phyloP scores from a whole-genome alignment of 2,888 invertebrate species.

The Trachelus stipa region DNA sequence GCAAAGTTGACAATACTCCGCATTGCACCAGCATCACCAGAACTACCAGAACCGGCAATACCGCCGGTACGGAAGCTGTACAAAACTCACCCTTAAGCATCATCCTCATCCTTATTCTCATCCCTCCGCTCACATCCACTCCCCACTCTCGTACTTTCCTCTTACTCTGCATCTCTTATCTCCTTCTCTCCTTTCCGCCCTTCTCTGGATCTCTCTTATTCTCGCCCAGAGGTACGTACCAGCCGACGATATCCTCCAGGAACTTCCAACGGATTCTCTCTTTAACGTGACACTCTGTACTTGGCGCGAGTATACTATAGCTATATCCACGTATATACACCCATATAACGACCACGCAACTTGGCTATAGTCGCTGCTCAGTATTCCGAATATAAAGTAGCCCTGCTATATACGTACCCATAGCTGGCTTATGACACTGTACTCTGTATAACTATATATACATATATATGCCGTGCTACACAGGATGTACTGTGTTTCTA shows the following conservation, averaged over 20 bases:
- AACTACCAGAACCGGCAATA: not conserved
- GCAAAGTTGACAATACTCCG: constrained; percentile 49
- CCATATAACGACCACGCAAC: not conserved
- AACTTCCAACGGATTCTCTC: not conserved
- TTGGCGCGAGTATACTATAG: not conserved
- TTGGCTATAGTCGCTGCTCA: constrained; percentile 14
- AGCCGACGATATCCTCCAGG: not conserved
- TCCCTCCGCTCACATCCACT: not conserved
- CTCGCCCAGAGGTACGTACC: not conserved
- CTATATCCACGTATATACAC: not conserved
- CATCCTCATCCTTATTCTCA: not conserved
- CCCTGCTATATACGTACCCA: constrained; percentile 10
- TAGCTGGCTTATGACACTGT: not conserved
- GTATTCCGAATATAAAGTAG: constrained; percentile 36
- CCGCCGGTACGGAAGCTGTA: not conserved
- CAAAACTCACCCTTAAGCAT: not conserved
- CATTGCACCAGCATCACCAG: constrained; percentile 43
- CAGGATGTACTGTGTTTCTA: constrained; percentile 8
- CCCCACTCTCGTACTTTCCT: not conserved
- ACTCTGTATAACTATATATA: not conserved
- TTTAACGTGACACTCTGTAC: not conserved
- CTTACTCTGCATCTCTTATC: not conserved
- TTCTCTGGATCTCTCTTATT: not conserved
- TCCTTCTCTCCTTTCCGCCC: not conserved
- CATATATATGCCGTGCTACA: constrained; percentile 9